phyloP scores from a whole-genome alignment of 2,888 invertebrate genomes.

The Drosophila ezoana region DNA sequence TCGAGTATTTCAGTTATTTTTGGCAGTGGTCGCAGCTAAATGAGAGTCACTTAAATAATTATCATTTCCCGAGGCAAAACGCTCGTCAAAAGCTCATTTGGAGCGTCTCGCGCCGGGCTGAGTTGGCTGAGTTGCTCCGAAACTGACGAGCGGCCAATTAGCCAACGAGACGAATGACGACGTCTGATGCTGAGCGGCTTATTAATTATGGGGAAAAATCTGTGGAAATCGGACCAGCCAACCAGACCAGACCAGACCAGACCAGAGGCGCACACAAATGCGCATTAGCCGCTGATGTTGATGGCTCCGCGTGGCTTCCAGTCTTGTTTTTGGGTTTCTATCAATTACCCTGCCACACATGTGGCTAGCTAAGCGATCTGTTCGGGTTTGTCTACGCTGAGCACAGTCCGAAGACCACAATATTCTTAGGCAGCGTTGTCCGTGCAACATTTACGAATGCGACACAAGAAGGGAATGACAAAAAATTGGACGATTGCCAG shows the following conservation, averaged over 20 bases:
- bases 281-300: slow-evolving; percentile 72
- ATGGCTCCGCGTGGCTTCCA: slow-evolving; percentile 69
- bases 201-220: slow-evolving; percentile 73
- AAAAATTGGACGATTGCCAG: no score
- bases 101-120: slow-evolving; percentile 17
- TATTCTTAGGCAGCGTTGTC: neutral
- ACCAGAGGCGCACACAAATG: slow-evolving; percentile 29
- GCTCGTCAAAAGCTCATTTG: slow-evolving; percentile 78
- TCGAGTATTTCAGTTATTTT: slow-evolving; percentile 31
- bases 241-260: slow-evolving; percentile 11
- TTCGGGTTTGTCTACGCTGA: neutral
- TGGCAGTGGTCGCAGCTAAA: slow-evolving; percentile 57
- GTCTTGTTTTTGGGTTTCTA: slow-evolving; percentile 53
- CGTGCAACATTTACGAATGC: slow-evolving; percentile 6
- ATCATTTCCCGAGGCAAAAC: slow-evolving; percentile 73
- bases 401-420: no score
- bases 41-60: slow-evolving; percentile 75
- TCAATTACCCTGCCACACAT: slow-evolving; percentile 7
- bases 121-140: slow-evolving; percentile 6
- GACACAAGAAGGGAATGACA: neutral
- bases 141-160: slow-evolving; percentile 73
- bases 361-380: neutral
- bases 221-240: slow-evolving; percentile 54
- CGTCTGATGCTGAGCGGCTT: slow-evolving; percentile 51
- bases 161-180: slow-evolving; percentile 64